These are phyloP conservation scores for Lysiphlebus fabarum DNA, from an alignment of 1,140 invertebrate genomes.

Conservation along the genomic window DNA sequence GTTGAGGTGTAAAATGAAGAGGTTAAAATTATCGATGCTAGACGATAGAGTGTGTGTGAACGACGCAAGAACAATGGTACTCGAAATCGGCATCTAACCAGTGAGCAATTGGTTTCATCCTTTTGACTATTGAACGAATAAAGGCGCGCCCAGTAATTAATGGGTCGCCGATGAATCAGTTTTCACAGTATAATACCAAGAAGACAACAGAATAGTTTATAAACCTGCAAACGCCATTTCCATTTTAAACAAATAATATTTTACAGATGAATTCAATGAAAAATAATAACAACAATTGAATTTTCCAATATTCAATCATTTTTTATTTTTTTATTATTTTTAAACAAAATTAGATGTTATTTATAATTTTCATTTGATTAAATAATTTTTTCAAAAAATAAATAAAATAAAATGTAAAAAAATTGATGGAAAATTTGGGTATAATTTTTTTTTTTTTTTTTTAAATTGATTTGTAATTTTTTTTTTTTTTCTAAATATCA, in stretches of 20 bases:
- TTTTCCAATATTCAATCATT: not conserved
- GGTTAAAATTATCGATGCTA: constrained; percentile 42
- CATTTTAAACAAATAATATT: constrained; percentile 1
- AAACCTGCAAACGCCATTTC: constrained; percentile 46
- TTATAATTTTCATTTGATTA: no score
- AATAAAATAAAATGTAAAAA: no score
- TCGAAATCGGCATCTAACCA: constrained; percentile 52
- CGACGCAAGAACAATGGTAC: constrained; percentile 55
- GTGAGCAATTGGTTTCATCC: constrained; percentile 44
- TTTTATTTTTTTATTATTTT: no score
- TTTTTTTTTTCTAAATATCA: no score
- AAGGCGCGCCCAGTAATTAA: constrained; percentile 47
- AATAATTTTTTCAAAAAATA: no score
- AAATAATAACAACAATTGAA: no score
- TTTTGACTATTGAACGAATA: constrained; percentile 25
- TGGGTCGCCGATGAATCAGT: constrained; percentile 52
- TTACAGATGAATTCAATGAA: constrained; percentile 3
- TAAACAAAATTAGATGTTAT: no score
- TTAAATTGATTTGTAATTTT: no score
- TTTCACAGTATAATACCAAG: constrained; percentile 52
- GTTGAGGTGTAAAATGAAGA: constrained; percentile 25
- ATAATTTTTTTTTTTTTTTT: no score
- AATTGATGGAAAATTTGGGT: no score
- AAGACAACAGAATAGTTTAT: constrained; percentile 58
- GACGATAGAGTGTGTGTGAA: constrained; percentile 44